Evolutionary conservation across 2,113 vertebrate species (phyloP).

Genomic region (Phylloscopus trochiloides): DNA sequence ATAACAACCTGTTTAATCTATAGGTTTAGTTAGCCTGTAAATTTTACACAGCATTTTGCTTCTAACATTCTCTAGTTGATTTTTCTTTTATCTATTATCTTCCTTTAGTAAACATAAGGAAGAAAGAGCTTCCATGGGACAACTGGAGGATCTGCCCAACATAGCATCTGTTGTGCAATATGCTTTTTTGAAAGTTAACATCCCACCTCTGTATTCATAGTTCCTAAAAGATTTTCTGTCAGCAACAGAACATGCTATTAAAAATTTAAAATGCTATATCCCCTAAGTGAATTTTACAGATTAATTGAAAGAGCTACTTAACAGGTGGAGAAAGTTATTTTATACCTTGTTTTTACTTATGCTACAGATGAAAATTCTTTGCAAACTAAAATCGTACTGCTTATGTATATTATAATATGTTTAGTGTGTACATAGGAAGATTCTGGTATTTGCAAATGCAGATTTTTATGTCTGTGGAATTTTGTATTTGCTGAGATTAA

Average conservation of each 20-base stretch:
- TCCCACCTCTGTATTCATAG: background rate
- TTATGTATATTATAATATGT: background rate
- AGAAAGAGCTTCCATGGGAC: background rate
- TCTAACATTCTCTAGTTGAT: background rate
- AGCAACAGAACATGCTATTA: background rate
- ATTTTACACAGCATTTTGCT: background rate
- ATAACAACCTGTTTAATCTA: background rate
- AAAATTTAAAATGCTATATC: background rate
- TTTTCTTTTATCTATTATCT: background rate
- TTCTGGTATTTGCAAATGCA: background rate
- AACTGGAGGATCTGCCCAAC: background rate
- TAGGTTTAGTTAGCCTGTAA: background rate
- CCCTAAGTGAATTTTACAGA: background rate
- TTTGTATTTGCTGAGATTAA: background rate
- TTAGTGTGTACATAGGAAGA: background rate
- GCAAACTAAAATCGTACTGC: background rate
- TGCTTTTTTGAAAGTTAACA: background rate
- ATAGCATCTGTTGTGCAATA: background rate
- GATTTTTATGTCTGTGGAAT: background rate
- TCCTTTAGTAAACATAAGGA: background rate
- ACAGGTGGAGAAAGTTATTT: background rate
- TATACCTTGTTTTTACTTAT: background rate
- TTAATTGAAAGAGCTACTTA: background rate
- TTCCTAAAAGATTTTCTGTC: background rate
- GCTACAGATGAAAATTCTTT: background rate